Percentiles rank a stretch among this genome's conserved stretches.
Evolutionary conservation across 2,797 vertebrate genomes (phyloP).

Genomic region (Ambastaia sidthimunki): DNA sequence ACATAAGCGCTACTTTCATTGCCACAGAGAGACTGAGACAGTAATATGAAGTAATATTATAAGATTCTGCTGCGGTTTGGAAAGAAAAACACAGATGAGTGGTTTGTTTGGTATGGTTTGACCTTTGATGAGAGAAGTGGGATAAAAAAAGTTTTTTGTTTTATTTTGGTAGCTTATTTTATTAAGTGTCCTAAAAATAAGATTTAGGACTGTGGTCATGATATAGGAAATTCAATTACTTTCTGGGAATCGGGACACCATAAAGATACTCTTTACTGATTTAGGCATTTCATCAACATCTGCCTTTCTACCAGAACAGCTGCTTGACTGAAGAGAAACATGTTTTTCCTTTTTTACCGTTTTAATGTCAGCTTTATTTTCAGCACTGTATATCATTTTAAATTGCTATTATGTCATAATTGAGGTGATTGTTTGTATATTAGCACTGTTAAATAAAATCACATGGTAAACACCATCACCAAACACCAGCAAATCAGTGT

Average conservation of each 20-base stretch:
- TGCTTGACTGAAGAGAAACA: slow-evolving; percentile 17
- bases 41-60: slow-evolving; percentile 63
- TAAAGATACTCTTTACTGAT: background rate
- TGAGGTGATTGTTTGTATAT: background rate
- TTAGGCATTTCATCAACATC: slow-evolving; percentile 12
- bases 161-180: background rate
- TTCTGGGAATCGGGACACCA: slow-evolving; percentile 8
- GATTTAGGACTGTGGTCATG: background rate
- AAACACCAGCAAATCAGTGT: too few species aligned
- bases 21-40: slow-evolving; percentile 36
- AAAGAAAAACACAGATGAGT: slow-evolving; percentile 22
- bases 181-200: background rate
- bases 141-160: background rate
- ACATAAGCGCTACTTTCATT: slow-evolving; percentile 49
- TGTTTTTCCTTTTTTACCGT: background rate
- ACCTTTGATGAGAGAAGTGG: slow-evolving; percentile 16
- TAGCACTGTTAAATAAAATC: too few species aligned
- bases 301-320: slow-evolving; percentile 5
- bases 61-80: slow-evolving; percentile 41
- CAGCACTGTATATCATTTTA: slow-evolving; percentile 1
- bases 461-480: too few species aligned
- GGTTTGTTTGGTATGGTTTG: slow-evolving; percentile 40
- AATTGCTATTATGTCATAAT: too few species aligned
- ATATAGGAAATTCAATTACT: background rate
- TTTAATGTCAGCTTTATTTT: background rate